A percentile compares a stretch with the other conserved stretches of the same genome.
Conservation (phyloP, 2,113 vertebrate species). For the Todiramphus chloris region DNA sequence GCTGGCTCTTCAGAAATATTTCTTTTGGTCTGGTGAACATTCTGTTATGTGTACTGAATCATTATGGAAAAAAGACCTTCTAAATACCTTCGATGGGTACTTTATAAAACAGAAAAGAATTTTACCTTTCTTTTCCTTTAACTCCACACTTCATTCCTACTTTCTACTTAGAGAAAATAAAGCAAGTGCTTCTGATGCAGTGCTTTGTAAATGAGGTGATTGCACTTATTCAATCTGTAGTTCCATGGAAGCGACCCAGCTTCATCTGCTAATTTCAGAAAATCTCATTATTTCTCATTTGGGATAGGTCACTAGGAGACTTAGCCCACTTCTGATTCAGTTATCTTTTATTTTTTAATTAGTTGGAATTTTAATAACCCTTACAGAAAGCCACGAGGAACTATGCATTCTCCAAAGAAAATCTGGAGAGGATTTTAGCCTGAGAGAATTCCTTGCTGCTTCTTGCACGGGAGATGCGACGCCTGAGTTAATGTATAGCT, state of each 20-base stretch:
- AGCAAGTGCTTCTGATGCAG: neutral
- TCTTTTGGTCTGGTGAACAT: neutral
- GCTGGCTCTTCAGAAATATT: neutral
- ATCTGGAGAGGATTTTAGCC: neutral
- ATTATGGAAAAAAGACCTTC: neutral
- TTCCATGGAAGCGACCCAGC: neutral
- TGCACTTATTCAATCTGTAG: neutral
- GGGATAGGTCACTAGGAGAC: neutral
- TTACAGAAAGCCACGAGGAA: neutral
- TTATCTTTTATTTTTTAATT: conserved; percentile 44
- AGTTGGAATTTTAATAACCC: conserved; percentile 16
- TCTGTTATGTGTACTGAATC: neutral
- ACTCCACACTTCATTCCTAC: neutral
- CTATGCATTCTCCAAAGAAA: neutral
- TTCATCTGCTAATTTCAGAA: conserved; percentile 5
- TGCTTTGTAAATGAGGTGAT: neutral
- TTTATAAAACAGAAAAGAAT: neutral
- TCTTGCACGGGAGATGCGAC: neutral
- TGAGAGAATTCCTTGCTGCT: neutral
- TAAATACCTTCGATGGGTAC: neutral
- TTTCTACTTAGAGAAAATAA: neutral
- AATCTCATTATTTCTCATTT: conserved; percentile 21
- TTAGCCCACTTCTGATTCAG: conserved; percentile 14
- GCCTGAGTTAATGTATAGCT: neutral
- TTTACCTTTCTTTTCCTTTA: neutral